These are phyloP conservation scores for Drosophila buzzatii DNA, from an alignment of 2,888 invertebrate species.

Conservation along the genomic window DNA sequence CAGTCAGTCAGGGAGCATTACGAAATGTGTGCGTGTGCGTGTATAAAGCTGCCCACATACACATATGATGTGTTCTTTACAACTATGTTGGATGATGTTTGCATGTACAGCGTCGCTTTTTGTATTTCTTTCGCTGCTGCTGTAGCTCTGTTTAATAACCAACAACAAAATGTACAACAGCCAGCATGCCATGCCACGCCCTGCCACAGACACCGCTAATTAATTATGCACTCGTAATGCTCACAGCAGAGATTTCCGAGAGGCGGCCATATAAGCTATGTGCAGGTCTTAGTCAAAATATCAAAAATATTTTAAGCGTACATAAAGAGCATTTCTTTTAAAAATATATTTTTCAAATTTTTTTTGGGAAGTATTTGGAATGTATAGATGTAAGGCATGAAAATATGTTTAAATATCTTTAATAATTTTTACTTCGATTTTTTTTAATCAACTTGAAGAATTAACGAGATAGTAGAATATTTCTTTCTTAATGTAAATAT, in stretches of 20 bases:
- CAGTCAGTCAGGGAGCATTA: slow-evolving; percentile 38
- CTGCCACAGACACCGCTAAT: slow-evolving; percentile 54
- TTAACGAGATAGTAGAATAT: too few species aligned
- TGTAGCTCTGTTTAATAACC: slow-evolving; percentile 48
- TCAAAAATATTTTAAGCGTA: background rate
- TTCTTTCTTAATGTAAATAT: too few species aligned
- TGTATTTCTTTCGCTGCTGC: slow-evolving; percentile 1
- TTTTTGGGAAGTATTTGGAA: too few species aligned
- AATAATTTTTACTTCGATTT: too few species aligned
- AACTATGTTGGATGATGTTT: slow-evolving; percentile 34
- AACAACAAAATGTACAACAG: slow-evolving; percentile 38
- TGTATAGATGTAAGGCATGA: too few species aligned
- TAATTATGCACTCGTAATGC: slow-evolving; percentile 56
- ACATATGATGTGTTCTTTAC: slow-evolving; percentile 33
- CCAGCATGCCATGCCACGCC: slow-evolving; percentile 34
- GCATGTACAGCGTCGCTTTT: slow-evolving; percentile 35
- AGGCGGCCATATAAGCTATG: background rate
- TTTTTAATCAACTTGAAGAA: too few species aligned
- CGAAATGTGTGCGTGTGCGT: slow-evolving; percentile 16
- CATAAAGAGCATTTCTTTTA: background rate
- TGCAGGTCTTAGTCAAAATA: background rate
- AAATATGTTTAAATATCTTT: too few species aligned
- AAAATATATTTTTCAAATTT: too few species aligned
- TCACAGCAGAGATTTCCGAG: background rate
- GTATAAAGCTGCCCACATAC: slow-evolving; percentile 39